Percentiles rank a stretch among this genome's conserved stretches.
Conservation (phyloP, 2,888 invertebrate species). For the Digitonthophagus gazella region DNA sequence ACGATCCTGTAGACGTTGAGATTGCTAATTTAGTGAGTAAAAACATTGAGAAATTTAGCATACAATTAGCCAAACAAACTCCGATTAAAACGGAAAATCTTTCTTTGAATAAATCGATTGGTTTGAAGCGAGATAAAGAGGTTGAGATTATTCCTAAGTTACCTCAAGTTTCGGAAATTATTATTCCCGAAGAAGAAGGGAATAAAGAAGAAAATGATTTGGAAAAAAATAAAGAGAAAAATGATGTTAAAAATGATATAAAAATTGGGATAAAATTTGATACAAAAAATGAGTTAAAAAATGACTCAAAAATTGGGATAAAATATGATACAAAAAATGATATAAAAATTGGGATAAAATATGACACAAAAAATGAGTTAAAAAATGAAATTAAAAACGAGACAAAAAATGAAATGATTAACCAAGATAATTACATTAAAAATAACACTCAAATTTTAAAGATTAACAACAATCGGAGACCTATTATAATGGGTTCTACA, state of each 20-base stretch:
- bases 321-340: too few relatives aligned
- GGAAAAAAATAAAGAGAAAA: slow-evolving; percentile 37
- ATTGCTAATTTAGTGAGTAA: slow-evolving; percentile 42
- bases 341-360: too few relatives aligned
- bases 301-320: slow-evolving; percentile 27
- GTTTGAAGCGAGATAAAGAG: slow-evolving; percentile 50
- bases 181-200: slow-evolving; percentile 63
- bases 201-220: slow-evolving; percentile 34
- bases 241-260: slow-evolving; percentile 37
- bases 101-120: slow-evolving; percentile 27
- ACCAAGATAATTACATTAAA: slow-evolving; percentile 50
- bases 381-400: slow-evolving; percentile 29
- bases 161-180: slow-evolving; percentile 72
- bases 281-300: neutral
- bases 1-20: slow-evolving; percentile 31
- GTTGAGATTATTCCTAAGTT: slow-evolving; percentile 70
- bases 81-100: slow-evolving; percentile 39
- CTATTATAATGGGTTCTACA: slow-evolving; percentile 62
- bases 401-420: slow-evolving; percentile 41
- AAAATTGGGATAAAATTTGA: slow-evolving; percentile 32
- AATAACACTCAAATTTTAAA: slow-evolving; percentile 49
- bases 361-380: neutral
- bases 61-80: slow-evolving; percentile 46
- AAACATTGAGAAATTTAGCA: slow-evolving; percentile 45
- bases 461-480: slow-evolving; percentile 52